A percentile compares a stretch with the other conserved stretches of the same genome.
Conservation (phyloP, 2,113 vertebrate genomes). For the Corvus cornix region DNA sequence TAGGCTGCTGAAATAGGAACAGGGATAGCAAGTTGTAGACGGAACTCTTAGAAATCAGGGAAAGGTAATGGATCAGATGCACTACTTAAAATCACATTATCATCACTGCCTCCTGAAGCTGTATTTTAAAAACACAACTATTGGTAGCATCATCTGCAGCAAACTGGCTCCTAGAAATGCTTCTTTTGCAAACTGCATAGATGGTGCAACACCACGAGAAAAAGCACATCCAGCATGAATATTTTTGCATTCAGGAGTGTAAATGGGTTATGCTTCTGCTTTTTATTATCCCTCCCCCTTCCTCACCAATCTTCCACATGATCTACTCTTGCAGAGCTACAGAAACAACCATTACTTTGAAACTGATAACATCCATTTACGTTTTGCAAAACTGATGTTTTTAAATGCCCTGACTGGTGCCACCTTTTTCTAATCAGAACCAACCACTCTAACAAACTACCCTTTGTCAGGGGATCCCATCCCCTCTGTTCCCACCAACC, state of each 20-base stretch:
- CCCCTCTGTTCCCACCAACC: constrained; percentile 70
- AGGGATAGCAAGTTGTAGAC: accelerated
- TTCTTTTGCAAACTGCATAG: background rate
- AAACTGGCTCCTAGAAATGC: background rate
- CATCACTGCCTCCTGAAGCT: background rate
- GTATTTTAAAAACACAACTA: background rate
- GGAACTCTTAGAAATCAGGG: background rate
- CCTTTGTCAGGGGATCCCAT: constrained; percentile 77
- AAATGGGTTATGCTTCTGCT: background rate
- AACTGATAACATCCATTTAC: constrained; percentile 27
- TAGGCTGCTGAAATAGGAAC: constrained; percentile 32
- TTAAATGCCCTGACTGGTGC: constrained; percentile 55
- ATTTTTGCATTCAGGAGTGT: background rate
- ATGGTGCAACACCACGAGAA: background rate
- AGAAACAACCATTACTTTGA: constrained; percentile 43
- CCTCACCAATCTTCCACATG: background rate
- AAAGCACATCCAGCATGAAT: background rate
- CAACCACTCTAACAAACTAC: constrained; percentile 77
- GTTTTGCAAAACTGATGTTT: constrained; percentile 38
- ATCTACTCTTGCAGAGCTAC: background rate
- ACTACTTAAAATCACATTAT: background rate
- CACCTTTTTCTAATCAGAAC: constrained; percentile 78
- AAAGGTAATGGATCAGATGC: background rate
- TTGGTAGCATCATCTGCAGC: background rate
- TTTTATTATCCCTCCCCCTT: constrained; percentile 1